These are phyloP conservation scores for Abrostola tripartita DNA, from an alignment of 2,888 invertebrate species.

Conservation along the genomic window DNA sequence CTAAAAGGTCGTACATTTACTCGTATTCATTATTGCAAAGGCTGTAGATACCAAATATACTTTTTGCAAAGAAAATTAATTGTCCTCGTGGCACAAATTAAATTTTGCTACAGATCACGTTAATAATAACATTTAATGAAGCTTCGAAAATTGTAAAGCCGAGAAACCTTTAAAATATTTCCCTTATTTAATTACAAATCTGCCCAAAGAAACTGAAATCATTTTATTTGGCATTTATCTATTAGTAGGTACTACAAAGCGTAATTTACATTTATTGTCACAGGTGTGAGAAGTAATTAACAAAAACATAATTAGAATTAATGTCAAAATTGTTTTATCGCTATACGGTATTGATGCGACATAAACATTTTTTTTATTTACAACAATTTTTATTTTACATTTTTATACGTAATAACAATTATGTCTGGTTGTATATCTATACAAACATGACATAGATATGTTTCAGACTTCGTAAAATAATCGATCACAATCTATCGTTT, in stretches of 20 bases:
- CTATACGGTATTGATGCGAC: slow-evolving; percentile 57
- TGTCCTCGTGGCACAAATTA: too few relatives aligned
- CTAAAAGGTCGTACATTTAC: too few relatives aligned
- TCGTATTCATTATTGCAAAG: too few relatives aligned
- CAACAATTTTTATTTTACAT: slow-evolving; percentile 70
- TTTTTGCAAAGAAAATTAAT: too few relatives aligned
- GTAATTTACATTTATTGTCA: slow-evolving; percentile 88
- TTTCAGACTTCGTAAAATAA: slow-evolving; percentile 73
- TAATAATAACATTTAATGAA: too few relatives aligned
- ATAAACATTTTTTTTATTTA: slow-evolving; percentile 68
- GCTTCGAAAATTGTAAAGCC: too few relatives aligned
- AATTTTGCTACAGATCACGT: too few relatives aligned
- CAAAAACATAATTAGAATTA: slow-evolving; percentile 63
- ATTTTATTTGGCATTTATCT: slow-evolving; percentile 79
- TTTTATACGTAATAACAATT: slow-evolving; percentile 71
- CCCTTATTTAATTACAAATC: slow-evolving; percentile 15
- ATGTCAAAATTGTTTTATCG: slow-evolving; percentile 53
- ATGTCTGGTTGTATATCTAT: slow-evolving; percentile 69
- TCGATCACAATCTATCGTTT: slow-evolving; percentile 42
- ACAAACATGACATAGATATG: slow-evolving; percentile 84
- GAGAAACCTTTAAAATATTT: slow-evolving; percentile 35
- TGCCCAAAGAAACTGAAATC: slow-evolving; percentile 53
- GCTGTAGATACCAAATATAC: too few relatives aligned
- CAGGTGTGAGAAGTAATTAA: slow-evolving; percentile 82
- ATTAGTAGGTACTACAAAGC: slow-evolving; percentile 85